Base-by-base conservation (phyloP, 2,113 vertebrate species). In the Heterotis niloticus region DNA sequence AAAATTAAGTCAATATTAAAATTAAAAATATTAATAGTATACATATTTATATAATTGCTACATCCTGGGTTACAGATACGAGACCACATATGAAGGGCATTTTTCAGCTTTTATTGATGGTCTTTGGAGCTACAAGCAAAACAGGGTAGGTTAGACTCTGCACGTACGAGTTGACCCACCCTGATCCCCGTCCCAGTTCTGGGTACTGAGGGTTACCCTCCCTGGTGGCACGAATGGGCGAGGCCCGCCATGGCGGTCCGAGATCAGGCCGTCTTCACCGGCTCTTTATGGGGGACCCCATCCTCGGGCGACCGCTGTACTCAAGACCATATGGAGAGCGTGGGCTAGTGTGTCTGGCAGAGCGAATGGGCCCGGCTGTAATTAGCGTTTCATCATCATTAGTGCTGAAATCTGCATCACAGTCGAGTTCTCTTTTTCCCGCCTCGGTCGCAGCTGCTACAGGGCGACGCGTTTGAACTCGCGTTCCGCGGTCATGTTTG, bases 301-400 rank as follows among this genome's bases (percentile, higher is more conserved):
- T 75, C 59, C 74, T 60, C 26, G 17, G 59, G 28, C 28, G 34
- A 62, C 26, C 74, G 29, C 54, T 75, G 74, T 75, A 64, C 59
- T 64, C 24, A 20, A 29, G 26, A 75, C 74, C 59, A 75, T 75
- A 56, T 75, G 74, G 57, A 75, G 26, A 16, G 26, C 57, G 28
- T 57, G 26, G 57, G 56, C 26, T 34, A 44, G 26, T 64, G 57
- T 44, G 74, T 75, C 74, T 75, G 71, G 28, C 62, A 13, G 59
- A 75, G 57, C 13, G 74, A 17, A 44, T 24, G 23, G 52, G 52
- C 52, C 26, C 13, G n/a, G 26, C 3, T 75, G 28, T 34, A 16
- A 34, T 26, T 62, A 75, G 74, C 26, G 57, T 64, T 59, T 75
- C 59, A 75, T 75, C 56, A 57, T 56, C 18, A 60, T 44, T 44